phyloP scores from a whole-genome alignment of 2,797 vertebrate genomes.

The Esox masquinongy region DNA sequence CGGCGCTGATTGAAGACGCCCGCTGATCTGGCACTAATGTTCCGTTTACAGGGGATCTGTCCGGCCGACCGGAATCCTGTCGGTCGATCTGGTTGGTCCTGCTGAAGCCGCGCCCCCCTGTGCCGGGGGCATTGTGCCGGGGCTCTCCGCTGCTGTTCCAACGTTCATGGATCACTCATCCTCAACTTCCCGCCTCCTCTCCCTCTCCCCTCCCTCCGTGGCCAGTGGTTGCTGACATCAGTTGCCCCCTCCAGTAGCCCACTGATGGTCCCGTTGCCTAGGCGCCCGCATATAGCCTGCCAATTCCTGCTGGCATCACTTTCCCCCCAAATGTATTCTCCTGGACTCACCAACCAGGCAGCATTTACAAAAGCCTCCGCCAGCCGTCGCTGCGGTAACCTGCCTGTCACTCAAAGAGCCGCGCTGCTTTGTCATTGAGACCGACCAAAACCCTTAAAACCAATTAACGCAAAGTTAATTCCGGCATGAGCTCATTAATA shows the following conservation, averaged over 20 bases:
- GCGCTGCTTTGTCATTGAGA: constrained; percentile 5
- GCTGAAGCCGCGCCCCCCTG: not conserved
- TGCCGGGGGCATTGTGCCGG: not conserved
- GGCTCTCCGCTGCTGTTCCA: not conserved
- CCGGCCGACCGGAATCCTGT: not conserved
- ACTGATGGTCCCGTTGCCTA: constrained; percentile 21
- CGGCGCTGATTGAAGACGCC: constrained; percentile 24
- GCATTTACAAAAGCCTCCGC: constrained; percentile 19
- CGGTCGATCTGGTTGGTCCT: not conserved
- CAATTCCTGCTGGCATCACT: constrained; percentile 37
- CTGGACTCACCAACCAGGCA: constrained; percentile 26
- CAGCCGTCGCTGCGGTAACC: constrained; percentile 30
- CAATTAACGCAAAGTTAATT: constrained; percentile 7
- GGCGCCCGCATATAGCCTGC: constrained; percentile 2
- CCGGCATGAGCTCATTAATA: constrained; percentile 17
- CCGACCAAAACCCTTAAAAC: not conserved
- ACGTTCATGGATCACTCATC: not conserved
- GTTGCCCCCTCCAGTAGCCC: not conserved
- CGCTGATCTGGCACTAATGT: constrained; percentile 33
- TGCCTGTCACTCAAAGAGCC: constrained; percentile 14
- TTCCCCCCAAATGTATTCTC: constrained; percentile 6
- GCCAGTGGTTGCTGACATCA: not conserved
- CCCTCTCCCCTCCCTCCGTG: not conserved
- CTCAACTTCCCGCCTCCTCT: not conserved
- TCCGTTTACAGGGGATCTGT: not conserved